These are phyloP conservation scores for Amphipoea lucens DNA, from an alignment of 2,888 invertebrate genomes.

Conservation along the genomic window DNA sequence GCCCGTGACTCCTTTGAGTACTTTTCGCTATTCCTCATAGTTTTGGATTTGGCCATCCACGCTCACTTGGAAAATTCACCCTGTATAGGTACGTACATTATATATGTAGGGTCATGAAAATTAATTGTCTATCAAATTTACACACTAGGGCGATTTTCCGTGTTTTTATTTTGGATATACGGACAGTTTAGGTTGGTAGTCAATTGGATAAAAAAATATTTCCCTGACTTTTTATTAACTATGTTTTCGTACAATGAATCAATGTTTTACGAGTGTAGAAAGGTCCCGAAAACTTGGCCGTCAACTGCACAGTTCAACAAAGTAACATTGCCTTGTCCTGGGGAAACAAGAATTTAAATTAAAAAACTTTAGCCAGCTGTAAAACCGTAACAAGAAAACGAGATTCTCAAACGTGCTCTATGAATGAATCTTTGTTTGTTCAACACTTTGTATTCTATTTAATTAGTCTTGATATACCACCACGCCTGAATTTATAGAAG, in stretches of 20 bases:
- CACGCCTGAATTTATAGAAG: background rate
- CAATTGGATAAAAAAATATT: background rate
- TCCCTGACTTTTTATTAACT: slow-evolving; percentile 3
- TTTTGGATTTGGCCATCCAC: too few species aligned
- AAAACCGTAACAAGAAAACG: slow-evolving; percentile 69
- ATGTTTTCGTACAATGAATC: slow-evolving; percentile 42
- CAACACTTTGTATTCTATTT: slow-evolving; percentile 59
- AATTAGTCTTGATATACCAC: background rate
- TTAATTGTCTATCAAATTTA: background rate
- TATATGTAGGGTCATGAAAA: background rate
- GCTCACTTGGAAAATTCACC: too few species aligned
- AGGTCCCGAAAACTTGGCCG: slow-evolving; percentile 55
- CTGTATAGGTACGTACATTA: too few species aligned
- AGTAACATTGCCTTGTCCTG: slow-evolving; percentile 66
- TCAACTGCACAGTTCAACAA: slow-evolving; percentile 61
- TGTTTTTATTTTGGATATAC: background rate
- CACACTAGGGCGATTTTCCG: background rate
- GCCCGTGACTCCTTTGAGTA: too few species aligned
- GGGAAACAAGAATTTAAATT: slow-evolving; percentile 72
- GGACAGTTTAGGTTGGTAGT: background rate
- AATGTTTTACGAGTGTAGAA: slow-evolving; percentile 59
- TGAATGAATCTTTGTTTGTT: slow-evolving; percentile 64
- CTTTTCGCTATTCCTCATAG: too few species aligned
- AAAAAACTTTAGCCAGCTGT: slow-evolving; percentile 71
- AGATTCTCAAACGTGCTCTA: slow-evolving; percentile 63